Base-by-base conservation (phyloP, 1,140 invertebrate genomes). In the Berghia stephanieae region DNA sequence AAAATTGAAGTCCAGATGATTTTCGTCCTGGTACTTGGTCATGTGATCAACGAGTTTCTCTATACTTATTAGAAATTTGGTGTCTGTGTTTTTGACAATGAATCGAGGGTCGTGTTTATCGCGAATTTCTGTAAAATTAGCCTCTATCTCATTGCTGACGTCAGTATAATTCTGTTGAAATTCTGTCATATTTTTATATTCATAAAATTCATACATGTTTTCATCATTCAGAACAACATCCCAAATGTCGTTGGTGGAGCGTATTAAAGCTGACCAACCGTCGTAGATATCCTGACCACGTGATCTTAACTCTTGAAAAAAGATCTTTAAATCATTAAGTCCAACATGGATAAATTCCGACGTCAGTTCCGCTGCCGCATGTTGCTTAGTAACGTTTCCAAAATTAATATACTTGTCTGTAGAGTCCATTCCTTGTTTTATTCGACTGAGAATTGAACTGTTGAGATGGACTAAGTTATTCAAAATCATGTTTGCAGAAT, bases 181-280 rank as follows among this genome's bases (percentile, higher is more conserved):
- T 2, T 71, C 4, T 0, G 70, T 68, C 66, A 79, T 76, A 42
- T 84, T 80, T 70, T 70, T 80, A 66, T 73, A 83, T 0, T 78
- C n/a, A 69, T 84, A 86, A 76, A 85, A 87, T 4, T 82, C 78
- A 3, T 75, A 18, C 70, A 81, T 79, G 49, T 85, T 79, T 24
- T 78, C 71, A 68, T 86, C 84, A 13, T 81, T 68, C 1, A 85
- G 31, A n/a, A 84, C 78, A 0, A 46, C 52, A 13, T 75, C 40
- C 85, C 85, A 86, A 34, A 86, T 83, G 13, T 67, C 43, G 3
- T 46, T 68, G 8, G 66, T 78, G 2, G 43, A 38, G 0, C 42
- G 18, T 0, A 60, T 46, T 1, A 86, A 42, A 10, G 57, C 34
- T 18, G 57, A 78, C 83, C 82, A 84, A 34, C 72, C 72, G 49